phyloP scores from a whole-genome alignment of 2,888 invertebrate genomes.

The Ormyrus nitidulus region DNA sequence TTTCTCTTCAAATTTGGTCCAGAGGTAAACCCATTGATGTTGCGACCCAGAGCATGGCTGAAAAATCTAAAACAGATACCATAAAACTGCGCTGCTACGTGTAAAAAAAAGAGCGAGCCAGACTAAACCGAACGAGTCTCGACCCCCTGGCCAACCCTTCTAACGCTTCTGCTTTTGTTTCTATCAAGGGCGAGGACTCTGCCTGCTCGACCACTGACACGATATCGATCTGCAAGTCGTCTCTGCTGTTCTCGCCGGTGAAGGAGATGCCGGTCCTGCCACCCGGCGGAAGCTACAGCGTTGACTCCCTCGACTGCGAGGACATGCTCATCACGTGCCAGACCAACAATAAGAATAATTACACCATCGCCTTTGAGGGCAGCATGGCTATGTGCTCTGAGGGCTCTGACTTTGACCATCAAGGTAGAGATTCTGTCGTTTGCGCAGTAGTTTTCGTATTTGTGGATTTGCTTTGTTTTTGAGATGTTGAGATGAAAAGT shows the following conservation, averaged over 20 bases:
- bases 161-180: neutral
- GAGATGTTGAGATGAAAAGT: too few relatives aligned
- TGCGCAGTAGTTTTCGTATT: too few relatives aligned
- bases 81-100: neutral
- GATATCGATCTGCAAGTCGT: slow-evolving; percentile 94
- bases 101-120: slow-evolving; percentile 2
- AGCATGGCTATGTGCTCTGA: slow-evolving; percentile 90
- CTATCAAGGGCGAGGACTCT: slow-evolving; percentile 83
- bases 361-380: slow-evolving; percentile 96
- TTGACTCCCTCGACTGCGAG: slow-evolving; percentile 93
- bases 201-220: slow-evolving; percentile 84
- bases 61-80: neutral
- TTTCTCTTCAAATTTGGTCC: slow-evolving; percentile 7
- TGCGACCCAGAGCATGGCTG: slow-evolving; percentile 39
- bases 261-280: slow-evolving; percentile 86
- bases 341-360: slow-evolving; percentile 93
- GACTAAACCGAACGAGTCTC: neutral
- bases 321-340: slow-evolving; percentile 94
- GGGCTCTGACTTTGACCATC: slow-evolving; percentile 75
- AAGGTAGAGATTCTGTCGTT: slow-evolving; percentile 28
- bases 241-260: slow-evolving; percentile 92
- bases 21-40: slow-evolving; percentile 16
- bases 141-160: neutral
- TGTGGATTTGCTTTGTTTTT: too few relatives aligned
- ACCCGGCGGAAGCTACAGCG: slow-evolving; percentile 86